Evolutionary conservation across 1,140 invertebrate species (phyloP).

Genomic region (Ruditapes philippinarum): DNA sequence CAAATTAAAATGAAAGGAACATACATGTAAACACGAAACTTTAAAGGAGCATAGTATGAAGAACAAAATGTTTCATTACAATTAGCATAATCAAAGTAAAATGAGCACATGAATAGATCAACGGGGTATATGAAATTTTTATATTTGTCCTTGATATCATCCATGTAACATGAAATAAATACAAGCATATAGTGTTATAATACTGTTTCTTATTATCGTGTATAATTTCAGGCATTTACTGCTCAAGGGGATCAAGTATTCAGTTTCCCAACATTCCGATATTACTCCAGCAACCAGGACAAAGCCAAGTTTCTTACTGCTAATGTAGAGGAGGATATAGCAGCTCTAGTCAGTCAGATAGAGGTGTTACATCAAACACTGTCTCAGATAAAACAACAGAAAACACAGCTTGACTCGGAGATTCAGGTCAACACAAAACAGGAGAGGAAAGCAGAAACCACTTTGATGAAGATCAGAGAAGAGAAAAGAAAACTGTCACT

Average conservation of each 20-base stretch:
- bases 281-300: constrained; percentile 81
- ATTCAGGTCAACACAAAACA: constrained; percentile 76
- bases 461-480: constrained; percentile 80
- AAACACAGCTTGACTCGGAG: constrained; percentile 56
- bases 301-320: constrained; percentile 79
- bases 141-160: no score
- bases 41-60: no score
- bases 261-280: constrained; percentile 82
- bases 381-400: constrained; percentile 60
- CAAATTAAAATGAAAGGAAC: no score
- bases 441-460: constrained; percentile 76
- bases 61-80: no score
- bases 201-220: no score
- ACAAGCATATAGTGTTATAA: no score
- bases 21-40: no score
- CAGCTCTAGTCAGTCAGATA: constrained; percentile 68
- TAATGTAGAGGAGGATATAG: constrained; percentile 84
- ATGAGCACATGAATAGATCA: no score
- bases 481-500: constrained; percentile 69
- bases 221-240: constrained; percentile 85
- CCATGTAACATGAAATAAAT: no score
- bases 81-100: no score
- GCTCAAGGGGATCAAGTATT: constrained; percentile 84
- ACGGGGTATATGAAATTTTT: no score
- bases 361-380: constrained; percentile 63